Base-by-base conservation (phyloP, 2,113 vertebrate genomes). In the Neopipo cinnamomea region DNA sequence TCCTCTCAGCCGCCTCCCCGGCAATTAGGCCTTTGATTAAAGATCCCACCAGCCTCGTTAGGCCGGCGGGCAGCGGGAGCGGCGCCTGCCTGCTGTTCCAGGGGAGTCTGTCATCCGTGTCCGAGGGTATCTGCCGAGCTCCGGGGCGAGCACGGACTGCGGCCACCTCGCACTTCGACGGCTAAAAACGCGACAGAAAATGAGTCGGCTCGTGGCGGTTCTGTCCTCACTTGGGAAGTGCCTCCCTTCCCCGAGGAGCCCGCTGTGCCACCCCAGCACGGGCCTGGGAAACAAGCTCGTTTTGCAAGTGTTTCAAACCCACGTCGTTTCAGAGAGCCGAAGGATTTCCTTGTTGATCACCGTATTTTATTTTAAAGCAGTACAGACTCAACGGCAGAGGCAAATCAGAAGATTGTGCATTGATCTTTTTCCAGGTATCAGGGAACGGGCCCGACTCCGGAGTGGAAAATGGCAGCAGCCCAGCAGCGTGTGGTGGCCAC, bases 401-500 rank as follows among this genome's bases (percentile, higher is more conserved):
- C 8, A 56, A 52, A 27, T 37, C 16, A 49, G 30, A 67, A 27
- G 72, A 85, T 11, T 80, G 23, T 13, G n/a, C 31, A 28, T 8
- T 61, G 74, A 44, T 77, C 61, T 93, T 62, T 80, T 35, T 63
- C 50, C 66, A 50, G 8, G 14, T 53, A 83, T n/a, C n/a, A 44
- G 41, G 23, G 28, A 30, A 5, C 1, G 2, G 9, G 46, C 24
- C 58, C 0, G 2, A 9, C 33, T 23, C 33, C 0, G 5, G 8
- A 3, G 20, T 14, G 75, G 46, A 25, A 67, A n/a, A 67, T n/a
- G 82, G 91, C 71, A 65, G 68, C 68, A 1, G 2, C 27, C 4
- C 5, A 1, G 27, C 41, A 9, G 62, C 14, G 0, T 8, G 0
- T 4, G 7, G 42, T 16, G 31, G 27, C 11, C 1, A 7, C 2